Evolutionary conservation across 2,888 invertebrate genomes (phyloP), one percentile per base, ranked within the genome.

Genomic region (Desoria tigrina): DNA sequence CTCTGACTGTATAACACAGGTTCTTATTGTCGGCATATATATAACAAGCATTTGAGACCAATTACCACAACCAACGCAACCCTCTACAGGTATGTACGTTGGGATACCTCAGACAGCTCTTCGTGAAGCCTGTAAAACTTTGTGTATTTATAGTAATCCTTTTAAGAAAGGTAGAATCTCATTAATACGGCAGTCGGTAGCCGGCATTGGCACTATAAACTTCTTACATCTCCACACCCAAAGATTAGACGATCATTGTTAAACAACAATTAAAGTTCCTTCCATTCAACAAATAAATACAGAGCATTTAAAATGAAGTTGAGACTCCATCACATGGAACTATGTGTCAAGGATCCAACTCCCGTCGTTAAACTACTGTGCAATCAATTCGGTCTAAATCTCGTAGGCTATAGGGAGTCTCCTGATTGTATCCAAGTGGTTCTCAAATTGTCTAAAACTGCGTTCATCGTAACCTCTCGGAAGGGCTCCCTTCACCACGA

Each of bases 281-380:
- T 39, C 39, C n/a, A n/a, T 56, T 28, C 32, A 56, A n/a, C 37
- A n/a, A 6, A 37, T 9, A 24, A 21, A 54, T 24, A n/a, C 54
- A 56, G 18, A 55, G 16, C 23, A 21, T 49, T 11, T 51, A 69
- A 63, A 56, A 76, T 76, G 75, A 74, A 71, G 54, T 61, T 76
- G 18, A 61, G 72, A 23, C 63, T 79, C 26, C 79, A 80, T 70
- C 79, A 80, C 65, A 74, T 79, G 49, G 80, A 79, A 75, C 76
- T 79, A 61, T 78, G 79, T 27, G 79, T 78, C 2, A 67, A 69
- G 28, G 74, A 79, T 68, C 78, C 79, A 1, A 70, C 72, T 53
- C 69, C 75, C 42, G 71, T 77, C 23, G 67, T 77, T 6, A 61
- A 73, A 57, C 74, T 73, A 24, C 74, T 80, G 18, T 64, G 66